Base-by-base conservation (phyloP, 2,888 invertebrate genomes). In the Psylliodes chrysocephalus region DNA sequence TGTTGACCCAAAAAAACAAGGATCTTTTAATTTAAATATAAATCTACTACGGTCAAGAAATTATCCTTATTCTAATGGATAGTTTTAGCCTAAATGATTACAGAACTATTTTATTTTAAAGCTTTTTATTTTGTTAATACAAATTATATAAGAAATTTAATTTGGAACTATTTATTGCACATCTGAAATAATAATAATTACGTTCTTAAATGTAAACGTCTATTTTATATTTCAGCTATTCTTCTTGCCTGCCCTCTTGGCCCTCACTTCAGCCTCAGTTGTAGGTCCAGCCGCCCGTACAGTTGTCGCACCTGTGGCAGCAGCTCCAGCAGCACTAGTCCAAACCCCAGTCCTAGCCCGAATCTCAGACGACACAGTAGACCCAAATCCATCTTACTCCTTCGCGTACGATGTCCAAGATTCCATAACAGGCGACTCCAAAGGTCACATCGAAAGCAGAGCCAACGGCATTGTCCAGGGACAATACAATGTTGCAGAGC, bases 351-450 rank as follows among this genome's bases (percentile, higher is more conserved):
- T 84, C 1, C 83, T 84, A 0, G 85, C 86, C 6, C 86, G 68
- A 60, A 33, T 76, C 3, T 65, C 72, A n/a, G 75, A 74, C 42
- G 71, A 85, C 18, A 69, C 69, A 40, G 87, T 85, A 77, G 88
- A 88, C 73, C 87, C 87, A 2, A 86, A 87, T 75, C 89, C 89
- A 5, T 88, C 89, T 78, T 90, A 90, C 76, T 87, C 88, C 22
- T 90, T 87, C 79, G 88, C 89, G 35, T 90, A 90, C 77, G 89
- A 89, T 72, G 88, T 90, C 66, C 88, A 89, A 76, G 90, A 90
- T 78, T 85, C 86, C 52, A 75, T 89, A 18, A 89, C 89, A 68
- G 89, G 90, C 77, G 82, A 86, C 78, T 85, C 82, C 71, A 86
- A 86, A 75, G 84, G 84, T 70, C 85, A 86, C 76, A 82, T 84